Evolutionary conservation across 2,888 invertebrate genomes (phyloP), one percentile per base, ranked within the genome.

Genomic region (Cosmia pyralina): DNA sequence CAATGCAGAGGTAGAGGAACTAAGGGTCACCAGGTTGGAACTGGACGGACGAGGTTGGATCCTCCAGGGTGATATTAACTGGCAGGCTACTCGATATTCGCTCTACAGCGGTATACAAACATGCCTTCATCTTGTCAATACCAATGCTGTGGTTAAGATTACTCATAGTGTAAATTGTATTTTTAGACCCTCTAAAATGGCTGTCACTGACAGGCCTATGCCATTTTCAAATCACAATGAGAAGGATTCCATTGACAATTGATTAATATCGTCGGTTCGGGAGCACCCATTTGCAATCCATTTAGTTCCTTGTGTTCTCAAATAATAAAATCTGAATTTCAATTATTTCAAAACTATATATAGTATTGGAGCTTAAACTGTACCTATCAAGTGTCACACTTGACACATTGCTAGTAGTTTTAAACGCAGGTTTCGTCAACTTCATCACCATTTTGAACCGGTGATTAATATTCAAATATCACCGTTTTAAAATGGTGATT

Each of bases 381-480:
- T 41, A 38, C 65, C 79, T 6, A 77, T 22, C 60, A 66, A 69
- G 68, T 81, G 10, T 41, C 2, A 63, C 41, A 55, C 81, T 75
- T 69, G 60, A 44, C 13, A 70, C 7, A 44, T 65, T 57, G 59
- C 58, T 68, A 52, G 58, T 82, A 72, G 52, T 28, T 68, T 50
- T 78, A 77, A 64, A n/a, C 7, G 58, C 63, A 67, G 41, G 48
- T 67, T 71, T 77, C 78, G 28, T 69, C 38, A 64, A 65, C 48
- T 34, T 28, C 11, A 55, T 38, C 22, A 4, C 44, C 28, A 62
- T 68, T 65, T 65, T 22, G 11, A 65, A 57, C 11, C 58, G 55
- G 67, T 58, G 63, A 78, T 66, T 28, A 22, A 19, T 64, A 6
- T 3, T n/a, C 22, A n/a, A 34, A 38, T 0, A 64, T 67, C 44